phyloP scores from a whole-genome alignment of 1,140 invertebrate genomes.

The Carcinoscorpius rotundicauda region DNA sequence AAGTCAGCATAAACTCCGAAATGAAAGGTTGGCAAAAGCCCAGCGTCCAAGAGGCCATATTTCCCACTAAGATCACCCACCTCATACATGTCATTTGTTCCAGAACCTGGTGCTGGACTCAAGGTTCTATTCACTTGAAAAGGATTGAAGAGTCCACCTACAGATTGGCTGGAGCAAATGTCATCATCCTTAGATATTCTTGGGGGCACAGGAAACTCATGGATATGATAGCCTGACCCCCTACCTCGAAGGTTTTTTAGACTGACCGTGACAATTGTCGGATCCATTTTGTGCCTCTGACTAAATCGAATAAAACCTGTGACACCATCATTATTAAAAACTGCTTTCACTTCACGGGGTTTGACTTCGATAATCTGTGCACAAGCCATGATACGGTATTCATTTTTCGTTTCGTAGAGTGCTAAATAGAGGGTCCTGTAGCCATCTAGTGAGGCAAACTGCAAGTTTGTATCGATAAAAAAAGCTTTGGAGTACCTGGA shows the following conservation, averaged over 20 bases:
- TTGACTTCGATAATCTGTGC: conserved; percentile 51
- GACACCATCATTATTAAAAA: conserved; percentile 65
- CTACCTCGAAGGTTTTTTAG: conserved; percentile 42
- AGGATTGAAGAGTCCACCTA: conserved; percentile 40
- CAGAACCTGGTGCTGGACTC: conserved; percentile 26
- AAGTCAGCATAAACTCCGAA: conserved; percentile 50
- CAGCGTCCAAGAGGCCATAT: conserved; percentile 36
- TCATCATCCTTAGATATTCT: conserved; percentile 25
- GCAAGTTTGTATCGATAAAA: conserved; percentile 26
- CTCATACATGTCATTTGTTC: conserved; percentile 73
- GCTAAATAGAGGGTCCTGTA: conserved; percentile 63
- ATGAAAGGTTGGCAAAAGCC: conserved; percentile 18
- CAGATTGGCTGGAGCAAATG: conserved; percentile 30
- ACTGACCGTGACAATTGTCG: conserved; percentile 64
- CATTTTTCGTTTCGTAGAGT: conserved; percentile 63
- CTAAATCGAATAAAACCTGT: conserved; percentile 52
- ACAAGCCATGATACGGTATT: conserved; percentile 66
- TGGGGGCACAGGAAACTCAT: conserved; percentile 38
- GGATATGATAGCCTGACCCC: conserved; percentile 39
- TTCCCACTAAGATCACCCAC: conserved; percentile 84
- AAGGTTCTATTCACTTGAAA: conserved; percentile 30
- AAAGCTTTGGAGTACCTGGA: conserved; percentile 16
- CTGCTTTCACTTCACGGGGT: conserved; percentile 40
- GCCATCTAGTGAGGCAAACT: conserved; percentile 50
- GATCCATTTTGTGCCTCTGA: conserved; percentile 71